Conservation (phyloP, 2,888 invertebrate species). For the Gymnoscelis rufifasciata region DNA sequence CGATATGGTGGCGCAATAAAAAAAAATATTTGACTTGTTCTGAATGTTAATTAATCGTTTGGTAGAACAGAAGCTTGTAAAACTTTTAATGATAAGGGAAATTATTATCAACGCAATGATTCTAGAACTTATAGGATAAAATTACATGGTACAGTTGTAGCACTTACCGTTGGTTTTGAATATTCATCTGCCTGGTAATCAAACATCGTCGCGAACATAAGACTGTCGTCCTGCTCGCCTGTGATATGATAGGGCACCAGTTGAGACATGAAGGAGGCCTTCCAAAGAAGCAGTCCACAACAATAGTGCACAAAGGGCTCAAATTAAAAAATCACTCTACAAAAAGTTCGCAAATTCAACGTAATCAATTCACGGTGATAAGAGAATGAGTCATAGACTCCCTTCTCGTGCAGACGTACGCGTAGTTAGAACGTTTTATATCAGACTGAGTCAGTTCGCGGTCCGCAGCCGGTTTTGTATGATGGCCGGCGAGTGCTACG, state of each 20-base stretch:
- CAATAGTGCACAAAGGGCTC: slow-evolving; percentile 50
- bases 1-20: no score
- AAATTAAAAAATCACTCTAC: slow-evolving; percentile 40
- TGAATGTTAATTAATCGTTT: no score
- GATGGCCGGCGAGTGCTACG: slow-evolving; percentile 51
- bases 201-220: slow-evolving; percentile 78
- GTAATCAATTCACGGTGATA: slow-evolving; percentile 63
- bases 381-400: slow-evolving; percentile 66
- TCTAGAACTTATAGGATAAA: no score
- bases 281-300: slow-evolving; percentile 55
- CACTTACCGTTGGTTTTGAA: slow-evolving; percentile 68
- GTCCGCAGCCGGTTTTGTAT: slow-evolving; percentile 71
- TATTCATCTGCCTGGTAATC: slow-evolving; percentile 73
- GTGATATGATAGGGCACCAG: slow-evolving; percentile 78
- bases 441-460: slow-evolving; percentile 74
- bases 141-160: no score
- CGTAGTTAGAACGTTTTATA: slow-evolving; percentile 72
- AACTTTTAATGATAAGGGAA: no score
- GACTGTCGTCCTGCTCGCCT: slow-evolving; percentile 76
- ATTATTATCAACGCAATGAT: no score
- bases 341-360: slow-evolving; percentile 49
- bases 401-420: slow-evolving; percentile 58
- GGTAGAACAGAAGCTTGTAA: no score
- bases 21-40: no score
- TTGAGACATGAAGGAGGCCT: slow-evolving; percentile 80